A percentile compares a stretch with the other conserved stretches of the same genome.
phyloP scores from a whole-genome alignment of 2,797 vertebrate genomes.

The Rhabdomys pumilio region DNA sequence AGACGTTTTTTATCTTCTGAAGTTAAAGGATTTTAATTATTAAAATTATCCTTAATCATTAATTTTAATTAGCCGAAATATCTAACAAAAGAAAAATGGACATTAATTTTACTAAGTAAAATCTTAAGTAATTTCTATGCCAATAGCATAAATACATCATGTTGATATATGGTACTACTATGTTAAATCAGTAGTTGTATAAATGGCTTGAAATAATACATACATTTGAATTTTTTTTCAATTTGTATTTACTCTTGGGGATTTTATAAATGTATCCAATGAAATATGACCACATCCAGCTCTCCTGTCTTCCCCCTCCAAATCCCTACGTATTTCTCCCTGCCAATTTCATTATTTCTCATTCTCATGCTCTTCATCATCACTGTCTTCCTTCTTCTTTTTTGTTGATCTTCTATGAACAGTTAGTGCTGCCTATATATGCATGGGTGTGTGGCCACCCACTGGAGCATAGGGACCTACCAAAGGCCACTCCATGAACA shows the following conservation, averaged over 20 bases:
- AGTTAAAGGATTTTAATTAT: not conserved
- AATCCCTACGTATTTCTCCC: not conserved
- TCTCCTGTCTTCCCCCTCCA: not conserved
- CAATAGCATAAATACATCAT: not conserved
- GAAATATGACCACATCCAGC: not conserved
- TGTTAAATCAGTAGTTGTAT: not conserved
- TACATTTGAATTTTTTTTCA: not conserved
- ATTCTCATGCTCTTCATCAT: not conserved
- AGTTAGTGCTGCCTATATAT: not conserved
- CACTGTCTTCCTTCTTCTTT: not conserved
- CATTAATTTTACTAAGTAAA: slow-evolving; percentile 29
- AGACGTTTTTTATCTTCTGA: slow-evolving; percentile 57
- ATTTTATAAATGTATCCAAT: not conserved
- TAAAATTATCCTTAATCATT: slow-evolving; percentile 37
- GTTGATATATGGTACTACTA: not conserved
- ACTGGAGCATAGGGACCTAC: not conserved
- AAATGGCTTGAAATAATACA: not conserved
- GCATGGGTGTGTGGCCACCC: not conserved
- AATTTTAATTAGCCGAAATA: slow-evolving; percentile 34
- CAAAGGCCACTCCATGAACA: not conserved
- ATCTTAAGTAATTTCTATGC: not conserved
- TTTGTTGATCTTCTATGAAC: not conserved
- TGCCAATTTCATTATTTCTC: not conserved
- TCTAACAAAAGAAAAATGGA: slow-evolving; percentile 39
- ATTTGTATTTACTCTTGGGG: not conserved